Percentiles rank a stretch among this genome's conserved stretches.
Evolutionary conservation across 2,888 invertebrate species (phyloP).

Genomic region (Archips crataeganus): DNA sequence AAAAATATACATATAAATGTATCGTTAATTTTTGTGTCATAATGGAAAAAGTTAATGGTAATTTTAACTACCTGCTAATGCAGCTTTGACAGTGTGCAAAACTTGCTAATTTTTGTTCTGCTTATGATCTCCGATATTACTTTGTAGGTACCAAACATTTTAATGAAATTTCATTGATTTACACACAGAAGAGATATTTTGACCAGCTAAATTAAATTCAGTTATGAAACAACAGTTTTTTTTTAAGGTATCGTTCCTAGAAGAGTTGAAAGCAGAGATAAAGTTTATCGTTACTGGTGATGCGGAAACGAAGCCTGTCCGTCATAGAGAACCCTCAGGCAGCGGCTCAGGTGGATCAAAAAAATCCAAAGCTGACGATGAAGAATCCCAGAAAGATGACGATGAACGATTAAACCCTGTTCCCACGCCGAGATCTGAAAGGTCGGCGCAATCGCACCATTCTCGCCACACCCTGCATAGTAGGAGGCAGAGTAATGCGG

Average conservation of each 20-base stretch:
- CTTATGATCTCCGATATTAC: too few species aligned
- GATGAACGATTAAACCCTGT: constrained; percentile 52
- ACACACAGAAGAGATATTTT: too few species aligned
- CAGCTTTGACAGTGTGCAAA: too few species aligned
- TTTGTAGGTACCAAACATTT: too few species aligned
- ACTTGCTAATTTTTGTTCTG: too few species aligned
- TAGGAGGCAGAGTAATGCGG: constrained; percentile 74
- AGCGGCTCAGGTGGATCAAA: constrained; percentile 68
- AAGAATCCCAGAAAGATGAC: constrained; percentile 54
- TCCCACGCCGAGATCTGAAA: constrained; percentile 69
- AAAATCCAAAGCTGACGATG: constrained; percentile 59
- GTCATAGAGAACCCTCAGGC: constrained; percentile 74
- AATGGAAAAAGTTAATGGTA: too few species aligned
- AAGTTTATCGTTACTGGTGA: constrained; percentile 90
- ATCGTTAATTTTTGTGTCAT: too few species aligned
- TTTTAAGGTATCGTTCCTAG: constrained; percentile 87
- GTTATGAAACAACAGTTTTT: neutral
- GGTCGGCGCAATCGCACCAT: constrained; percentile 71
- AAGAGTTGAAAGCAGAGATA: constrained; percentile 89
- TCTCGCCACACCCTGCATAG: constrained; percentile 75
- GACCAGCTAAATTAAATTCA: too few species aligned
- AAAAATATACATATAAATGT: too few species aligned
- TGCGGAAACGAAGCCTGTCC: constrained; percentile 89
- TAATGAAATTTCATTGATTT: too few species aligned
- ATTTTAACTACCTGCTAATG: too few species aligned